Conservation (phyloP, 1,140 invertebrate species). For the Saxidomus purpurata region DNA sequence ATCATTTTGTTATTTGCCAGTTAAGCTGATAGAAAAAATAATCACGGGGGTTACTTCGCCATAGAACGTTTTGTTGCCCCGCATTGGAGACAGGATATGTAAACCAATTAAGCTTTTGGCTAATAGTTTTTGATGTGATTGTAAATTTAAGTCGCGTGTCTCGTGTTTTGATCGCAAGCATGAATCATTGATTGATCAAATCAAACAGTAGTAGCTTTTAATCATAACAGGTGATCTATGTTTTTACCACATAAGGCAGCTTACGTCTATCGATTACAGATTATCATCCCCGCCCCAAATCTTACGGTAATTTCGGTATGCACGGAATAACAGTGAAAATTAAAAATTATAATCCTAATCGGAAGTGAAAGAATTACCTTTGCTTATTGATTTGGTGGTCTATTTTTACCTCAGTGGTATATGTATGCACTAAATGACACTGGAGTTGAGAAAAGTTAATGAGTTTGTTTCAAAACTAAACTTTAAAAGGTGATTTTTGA, state of each 20-base stretch:
- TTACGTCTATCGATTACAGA: constrained; percentile 16
- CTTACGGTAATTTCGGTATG: neutral
- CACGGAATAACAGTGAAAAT: neutral
- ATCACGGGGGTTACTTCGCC: neutral
- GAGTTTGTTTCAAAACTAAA: neutral
- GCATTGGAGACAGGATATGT: constrained; percentile 8
- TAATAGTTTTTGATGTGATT: constrained; percentile 33
- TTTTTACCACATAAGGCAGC: constrained; percentile 7
- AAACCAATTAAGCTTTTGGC: neutral
- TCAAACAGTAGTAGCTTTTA: neutral
- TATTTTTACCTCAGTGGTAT: neutral
- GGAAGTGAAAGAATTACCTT: constrained; percentile 7
- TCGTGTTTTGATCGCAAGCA: constrained; percentile 8
- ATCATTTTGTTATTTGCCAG: neutral
- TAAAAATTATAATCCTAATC: neutral
- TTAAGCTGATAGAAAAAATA: neutral
- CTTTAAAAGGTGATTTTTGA: neutral
- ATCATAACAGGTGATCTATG: constrained; percentile 26
- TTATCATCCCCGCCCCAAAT: constrained; percentile 13
- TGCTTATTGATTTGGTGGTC: neutral
- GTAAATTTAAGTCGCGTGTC: constrained; percentile 41
- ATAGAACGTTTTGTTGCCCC: neutral
- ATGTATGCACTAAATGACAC: neutral
- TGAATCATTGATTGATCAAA: constrained; percentile 40
- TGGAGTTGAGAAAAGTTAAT: neutral